Evolutionary conservation across 2,113 vertebrate genomes (phyloP).

Genomic region (Microcebus lehilahytsara): DNA sequence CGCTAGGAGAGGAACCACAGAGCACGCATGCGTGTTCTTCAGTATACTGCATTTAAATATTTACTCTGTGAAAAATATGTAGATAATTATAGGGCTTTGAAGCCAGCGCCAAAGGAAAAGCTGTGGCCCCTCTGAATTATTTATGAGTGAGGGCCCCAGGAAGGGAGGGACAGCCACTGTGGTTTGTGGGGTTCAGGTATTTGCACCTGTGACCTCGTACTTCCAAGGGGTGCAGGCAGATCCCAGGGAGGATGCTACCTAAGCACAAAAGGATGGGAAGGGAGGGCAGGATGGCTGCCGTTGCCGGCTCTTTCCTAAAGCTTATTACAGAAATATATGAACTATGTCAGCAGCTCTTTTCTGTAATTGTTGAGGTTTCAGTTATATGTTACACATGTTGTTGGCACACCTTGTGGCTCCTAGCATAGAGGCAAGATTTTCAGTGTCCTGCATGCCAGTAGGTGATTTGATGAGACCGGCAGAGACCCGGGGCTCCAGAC

Average conservation of each 20-base stretch:
- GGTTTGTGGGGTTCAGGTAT: neutral
- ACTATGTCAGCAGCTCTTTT: neutral
- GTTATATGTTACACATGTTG: rapidly evolving
- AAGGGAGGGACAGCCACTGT: too few species aligned
- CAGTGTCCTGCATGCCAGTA: neutral
- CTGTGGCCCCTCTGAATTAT: neutral
- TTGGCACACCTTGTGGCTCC: rapidly evolving
- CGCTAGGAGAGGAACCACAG: neutral
- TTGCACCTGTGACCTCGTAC: neutral
- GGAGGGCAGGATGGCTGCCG: rapidly evolving
- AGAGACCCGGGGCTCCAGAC: neutral
- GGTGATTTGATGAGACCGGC: neutral
- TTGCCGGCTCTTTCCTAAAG: rapidly evolving
- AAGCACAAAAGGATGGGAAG: neutral
- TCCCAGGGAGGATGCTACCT: rapidly evolving
- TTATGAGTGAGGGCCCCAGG: neutral
- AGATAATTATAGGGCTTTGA: neutral
- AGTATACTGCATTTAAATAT: neutral
- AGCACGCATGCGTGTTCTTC: neutral
- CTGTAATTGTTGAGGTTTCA: neutral
- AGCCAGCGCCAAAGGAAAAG: neutral
- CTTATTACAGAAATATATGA: neutral
- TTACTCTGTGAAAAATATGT: neutral
- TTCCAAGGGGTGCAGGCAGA: neutral
- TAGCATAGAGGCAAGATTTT: rapidly evolving